Conservation (phyloP, 2,797 vertebrate genomes). For the Leptodactylus fallax region DNA sequence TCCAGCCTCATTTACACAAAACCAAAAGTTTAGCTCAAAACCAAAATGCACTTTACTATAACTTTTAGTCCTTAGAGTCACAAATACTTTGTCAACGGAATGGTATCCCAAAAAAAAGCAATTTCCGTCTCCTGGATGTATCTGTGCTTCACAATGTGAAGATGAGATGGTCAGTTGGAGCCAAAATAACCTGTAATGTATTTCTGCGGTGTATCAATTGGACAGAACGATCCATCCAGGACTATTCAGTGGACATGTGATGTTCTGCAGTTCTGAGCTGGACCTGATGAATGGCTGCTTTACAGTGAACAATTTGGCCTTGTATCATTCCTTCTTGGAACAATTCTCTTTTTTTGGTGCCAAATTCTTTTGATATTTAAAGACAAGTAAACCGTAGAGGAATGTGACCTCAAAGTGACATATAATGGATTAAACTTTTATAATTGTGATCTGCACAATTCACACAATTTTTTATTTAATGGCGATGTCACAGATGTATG, state of each 20-base stretch:
- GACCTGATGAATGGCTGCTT: background rate
- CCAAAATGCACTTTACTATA: slow-evolving; percentile 1
- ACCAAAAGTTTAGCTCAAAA: too few species aligned
- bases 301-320: background rate
- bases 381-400: background rate
- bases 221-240: slow-evolving; percentile 26
- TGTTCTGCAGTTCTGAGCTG: background rate
- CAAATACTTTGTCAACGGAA: slow-evolving; percentile 51
- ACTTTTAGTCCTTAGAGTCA: slow-evolving; percentile 25
- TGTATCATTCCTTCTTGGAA: slow-evolving; percentile 2
- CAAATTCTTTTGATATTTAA: slow-evolving; percentile 27
- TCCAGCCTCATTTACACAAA: too few species aligned
- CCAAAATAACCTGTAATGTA: slow-evolving; percentile 42
- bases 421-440: background rate
- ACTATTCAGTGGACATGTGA: slow-evolving; percentile 32
- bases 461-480: background rate
- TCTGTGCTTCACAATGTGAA: slow-evolving; percentile 38
- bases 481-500: background rate
- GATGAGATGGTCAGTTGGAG: slow-evolving; percentile 31
- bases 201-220: slow-evolving; percentile 24
- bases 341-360: slow-evolving; percentile 28
- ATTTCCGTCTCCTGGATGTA: slow-evolving; percentile 47
- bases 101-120: slow-evolving; percentile 38
- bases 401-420: background rate
- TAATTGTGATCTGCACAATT: background rate